Evolutionary conservation across 1,140 invertebrate genomes (phyloP), one percentile per base, ranked within the genome.

Genomic region (Steinernema khuongi): DNA sequence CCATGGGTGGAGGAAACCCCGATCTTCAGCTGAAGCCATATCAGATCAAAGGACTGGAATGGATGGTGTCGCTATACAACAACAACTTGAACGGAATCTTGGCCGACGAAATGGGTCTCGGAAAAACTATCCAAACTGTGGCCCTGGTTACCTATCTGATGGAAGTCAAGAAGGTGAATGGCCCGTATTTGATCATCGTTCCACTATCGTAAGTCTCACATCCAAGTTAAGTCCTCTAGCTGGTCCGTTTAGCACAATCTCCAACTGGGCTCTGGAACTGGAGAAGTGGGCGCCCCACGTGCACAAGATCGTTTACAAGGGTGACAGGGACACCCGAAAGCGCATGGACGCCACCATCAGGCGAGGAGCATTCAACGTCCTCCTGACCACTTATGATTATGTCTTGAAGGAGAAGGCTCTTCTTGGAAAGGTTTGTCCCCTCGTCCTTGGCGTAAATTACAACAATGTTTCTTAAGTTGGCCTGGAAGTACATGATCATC

Each of bases 191-290:
- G 17, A 95, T 98, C 82, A 98, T 98, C 85, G 96, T 98, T 17
- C 96, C 96, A 0, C 87, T 97, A 33, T 97, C 95, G 88, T 91
- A 88, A 88, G 89, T 89, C 70, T 74, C 7, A n/a, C 36, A n/a
- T 41, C n/a, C 36, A 41, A 41, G n/a, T n/a, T n/a, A 41, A n/a
- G 36, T 7, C 75, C 69, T 18, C 31, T 32, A 19, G 70, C 68
- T 78, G 19, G 36, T 76, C 19, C 19, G 72, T 67, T 36, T 83
- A 92, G 91, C 74, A 98, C 96, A 0, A 87, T 99, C 50, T 97
- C 95, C 1, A 99, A 99, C 89, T 99, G 96, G 96, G 91, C 94
- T 79, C 86, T 97, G 70, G 96, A 99, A 86, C 97, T 98, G 87
- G 94, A 97, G 85, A 96, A 96, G 86, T 99, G 96, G 96, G 93